Conservation (phyloP, 64 coral and sea anemone genomes). For the Dendronephthya gigantea region DNA sequence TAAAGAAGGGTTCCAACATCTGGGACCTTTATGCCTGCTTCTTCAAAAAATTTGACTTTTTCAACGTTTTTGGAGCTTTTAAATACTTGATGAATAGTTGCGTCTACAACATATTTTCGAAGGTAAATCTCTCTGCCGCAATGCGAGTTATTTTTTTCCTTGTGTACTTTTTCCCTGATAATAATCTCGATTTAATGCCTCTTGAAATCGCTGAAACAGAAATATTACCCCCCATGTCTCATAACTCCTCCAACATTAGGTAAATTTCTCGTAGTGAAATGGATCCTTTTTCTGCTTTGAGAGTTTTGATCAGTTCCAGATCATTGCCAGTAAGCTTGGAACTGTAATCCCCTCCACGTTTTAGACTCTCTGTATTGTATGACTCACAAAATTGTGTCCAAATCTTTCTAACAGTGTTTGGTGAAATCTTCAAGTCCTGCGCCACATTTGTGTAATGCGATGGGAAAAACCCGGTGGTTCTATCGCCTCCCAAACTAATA, state of each 20-base stretch:
- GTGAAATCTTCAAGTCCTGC: background rate
- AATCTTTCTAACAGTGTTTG: constrained; percentile 36
- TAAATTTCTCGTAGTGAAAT: constrained; percentile 22
- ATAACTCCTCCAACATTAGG: background rate
- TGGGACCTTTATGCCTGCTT: constrained; percentile 30
- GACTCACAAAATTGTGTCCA: constrained; percentile 14
- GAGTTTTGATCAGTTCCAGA: constrained; percentile 23
- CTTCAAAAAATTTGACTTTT: constrained; percentile 31
- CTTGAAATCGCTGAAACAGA: background rate
- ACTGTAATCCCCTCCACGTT: constrained; percentile 15
- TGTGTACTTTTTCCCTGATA: constrained; percentile 21
- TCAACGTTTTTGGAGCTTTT: constrained; percentile 1
- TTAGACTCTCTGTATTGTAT: background rate
- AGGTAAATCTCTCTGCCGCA: constrained; percentile 18
- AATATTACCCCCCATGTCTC: background rate
- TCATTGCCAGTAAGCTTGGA: constrained; percentile 21
- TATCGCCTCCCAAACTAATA: constrained; percentile 21
- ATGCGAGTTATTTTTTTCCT: constrained; percentile 17
- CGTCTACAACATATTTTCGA: constrained; percentile 27
- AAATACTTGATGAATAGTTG: constrained; percentile 36
- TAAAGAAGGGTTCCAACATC: background rate
- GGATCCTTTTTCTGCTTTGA: constrained; percentile 9
- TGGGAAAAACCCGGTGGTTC: constrained; percentile 16
- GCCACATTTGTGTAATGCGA: background rate
- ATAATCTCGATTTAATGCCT: constrained; percentile 20